Percentiles rank a stretch among this genome's conserved stretches.
phyloP scores from a whole-genome alignment of 2,113 vertebrate species.

The Oryctolagus cuniculus region mOryCun1.1 NC_091448.1:35112001-35112500 shows the following conservation, averaged over 20 bases:
- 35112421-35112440: slow-evolving; percentile 96
- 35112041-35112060: not conserved
- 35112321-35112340: not conserved
- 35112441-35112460: slow-evolving; percentile 97
- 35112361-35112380: slow-evolving; percentile 29
- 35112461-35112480: slow-evolving; percentile 95
- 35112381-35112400: slow-evolving; percentile 20
- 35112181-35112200: slow-evolving; percentile 1
- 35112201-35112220: not conserved
- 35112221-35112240: not conserved
- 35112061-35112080: slow-evolving; percentile 12
- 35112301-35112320: not conserved
- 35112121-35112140: slow-evolving; percentile 23
- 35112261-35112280: not conserved
- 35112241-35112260: not conserved
- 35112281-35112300: not conserved
- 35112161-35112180: slow-evolving; percentile 11
- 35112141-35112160: not conserved
- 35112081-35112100: slow-evolving; percentile 35
- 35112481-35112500: slow-evolving; percentile 99
- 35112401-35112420: not conserved
- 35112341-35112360: not conserved
- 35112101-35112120: not conserved
- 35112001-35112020: not conserved
- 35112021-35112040: slow-evolving; percentile 44